These are phyloP conservation scores for Pangasianodon gigas DNA, from an alignment of 2,113 vertebrate species.

Conservation along the genomic window DNA sequence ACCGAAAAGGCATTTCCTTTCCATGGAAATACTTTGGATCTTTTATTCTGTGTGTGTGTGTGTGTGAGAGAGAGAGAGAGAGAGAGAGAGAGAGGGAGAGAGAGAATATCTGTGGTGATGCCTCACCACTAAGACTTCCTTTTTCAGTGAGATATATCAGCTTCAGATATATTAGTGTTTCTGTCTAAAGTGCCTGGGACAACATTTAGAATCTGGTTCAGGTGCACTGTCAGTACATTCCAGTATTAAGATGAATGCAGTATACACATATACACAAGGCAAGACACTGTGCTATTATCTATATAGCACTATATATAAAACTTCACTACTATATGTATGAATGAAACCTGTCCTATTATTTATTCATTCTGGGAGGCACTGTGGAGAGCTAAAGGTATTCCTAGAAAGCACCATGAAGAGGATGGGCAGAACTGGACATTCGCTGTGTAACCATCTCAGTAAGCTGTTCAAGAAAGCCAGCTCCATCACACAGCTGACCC, in stretches of 20 bases:
- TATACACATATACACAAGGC: background rate
- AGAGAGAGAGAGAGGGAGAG: too few relatives aligned
- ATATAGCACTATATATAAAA: background rate
- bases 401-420: background rate
- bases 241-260: background rate
- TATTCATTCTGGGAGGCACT: background rate
- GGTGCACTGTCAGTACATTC: background rate
- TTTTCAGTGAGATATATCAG: background rate
- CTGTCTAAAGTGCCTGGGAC: background rate
- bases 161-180: background rate
- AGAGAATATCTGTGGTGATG: too few relatives aligned
- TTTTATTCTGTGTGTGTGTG: background rate
- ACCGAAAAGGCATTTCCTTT: conserved; percentile 10
- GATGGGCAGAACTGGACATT: background rate
- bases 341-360: background rate
- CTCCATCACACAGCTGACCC: too few relatives aligned
- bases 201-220: background rate
- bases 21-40: background rate
- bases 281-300: background rate
- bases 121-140: background rate
- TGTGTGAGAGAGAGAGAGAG: background rate
- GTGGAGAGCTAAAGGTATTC: background rate
- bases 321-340: background rate
- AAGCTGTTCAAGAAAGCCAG: too few relatives aligned
- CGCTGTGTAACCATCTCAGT: background rate